Conservation (phyloP, 1,140 invertebrate species). For the Aphis craccivora region DNA sequence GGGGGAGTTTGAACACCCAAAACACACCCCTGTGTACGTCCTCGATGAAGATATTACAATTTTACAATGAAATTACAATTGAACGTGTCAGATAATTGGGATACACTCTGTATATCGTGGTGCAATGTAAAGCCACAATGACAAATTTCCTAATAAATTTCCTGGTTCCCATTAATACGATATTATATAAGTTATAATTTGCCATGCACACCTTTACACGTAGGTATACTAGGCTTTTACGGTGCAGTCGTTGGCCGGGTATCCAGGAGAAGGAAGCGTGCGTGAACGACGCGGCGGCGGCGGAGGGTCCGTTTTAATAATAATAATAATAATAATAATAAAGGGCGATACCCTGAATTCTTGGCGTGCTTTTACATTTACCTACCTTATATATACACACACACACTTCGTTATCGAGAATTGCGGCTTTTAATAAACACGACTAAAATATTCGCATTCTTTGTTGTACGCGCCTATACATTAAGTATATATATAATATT, state of each 20-base stretch:
- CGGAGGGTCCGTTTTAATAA: constrained; percentile 45
- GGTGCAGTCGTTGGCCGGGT: not conserved
- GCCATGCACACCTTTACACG: not conserved
- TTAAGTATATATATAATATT: not conserved
- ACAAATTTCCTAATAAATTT: not conserved
- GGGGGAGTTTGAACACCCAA: too few species aligned
- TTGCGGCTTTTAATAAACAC: constrained; percentile 49
- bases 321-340: constrained; percentile 41
- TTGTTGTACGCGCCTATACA: not conserved
- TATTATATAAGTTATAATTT: not conserved
- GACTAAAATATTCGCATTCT: constrained; percentile 42
- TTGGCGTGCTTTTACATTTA: constrained; percentile 38
- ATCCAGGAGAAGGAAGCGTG: not conserved
- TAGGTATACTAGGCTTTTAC: not conserved
- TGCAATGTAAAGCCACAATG: not conserved
- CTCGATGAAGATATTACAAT: too few species aligned
- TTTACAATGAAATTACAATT: too few species aligned
- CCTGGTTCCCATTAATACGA: not conserved
- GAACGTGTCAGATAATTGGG: too few species aligned
- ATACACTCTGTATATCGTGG: too few species aligned
- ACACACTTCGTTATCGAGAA: constrained; percentile 46
- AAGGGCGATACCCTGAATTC: constrained; percentile 48
- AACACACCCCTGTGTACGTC: too few species aligned
- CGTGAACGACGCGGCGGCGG: not conserved
- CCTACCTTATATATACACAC: constrained; percentile 13